These are phyloP conservation scores for Paelopatides confundens DNA, from an alignment of 53 echinoderm and acorn worm genomes.

Conservation along the genomic window DNA sequence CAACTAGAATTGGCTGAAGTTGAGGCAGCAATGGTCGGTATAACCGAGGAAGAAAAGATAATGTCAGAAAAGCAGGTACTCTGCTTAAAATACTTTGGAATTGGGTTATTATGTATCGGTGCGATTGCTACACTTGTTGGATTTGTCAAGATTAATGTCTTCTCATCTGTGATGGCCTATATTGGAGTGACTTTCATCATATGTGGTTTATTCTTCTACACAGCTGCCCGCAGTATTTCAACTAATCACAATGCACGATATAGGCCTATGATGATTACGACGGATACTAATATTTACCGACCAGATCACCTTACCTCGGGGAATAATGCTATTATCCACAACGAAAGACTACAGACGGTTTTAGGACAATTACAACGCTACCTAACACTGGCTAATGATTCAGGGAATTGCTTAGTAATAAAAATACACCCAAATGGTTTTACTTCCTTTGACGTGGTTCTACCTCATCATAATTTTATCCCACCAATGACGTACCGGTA, in stretches of 20 bases:
- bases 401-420: neutral
- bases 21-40: neutral
- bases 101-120: neutral
- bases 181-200: neutral
- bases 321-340: neutral
- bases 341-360: neutral
- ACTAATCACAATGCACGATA: too few species aligned
- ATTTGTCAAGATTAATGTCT: neutral
- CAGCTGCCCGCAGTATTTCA: neutral
- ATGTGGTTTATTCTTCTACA: neutral
- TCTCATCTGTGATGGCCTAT: neutral
- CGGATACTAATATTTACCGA: neutral
- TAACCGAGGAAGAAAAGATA: neutral
- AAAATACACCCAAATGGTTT: neutral
- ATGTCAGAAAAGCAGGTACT: neutral
- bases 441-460: neutral
- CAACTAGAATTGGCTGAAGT: too few species aligned
- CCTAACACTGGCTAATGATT: neutral
- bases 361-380: neutral
- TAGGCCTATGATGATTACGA: too few species aligned
- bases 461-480: neutral
- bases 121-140: neutral
- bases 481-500: neutral
- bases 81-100: neutral
- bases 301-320: neutral